These are phyloP conservation scores for Nesoenas mayeri DNA, from an alignment of 2,113 vertebrate genomes.

Conservation along the genomic window DNA sequence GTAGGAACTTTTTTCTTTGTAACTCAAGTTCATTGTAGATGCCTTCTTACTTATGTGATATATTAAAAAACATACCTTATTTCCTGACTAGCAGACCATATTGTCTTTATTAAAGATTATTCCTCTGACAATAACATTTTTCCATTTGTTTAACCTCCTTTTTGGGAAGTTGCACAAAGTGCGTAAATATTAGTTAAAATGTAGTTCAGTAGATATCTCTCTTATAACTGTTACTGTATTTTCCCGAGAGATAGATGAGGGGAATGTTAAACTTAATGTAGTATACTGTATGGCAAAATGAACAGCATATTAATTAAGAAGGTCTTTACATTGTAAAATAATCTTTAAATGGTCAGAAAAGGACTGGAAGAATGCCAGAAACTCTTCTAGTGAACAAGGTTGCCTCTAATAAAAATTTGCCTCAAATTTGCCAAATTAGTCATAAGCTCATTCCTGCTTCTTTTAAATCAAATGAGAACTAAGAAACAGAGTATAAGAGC, in stretches of 20 bases:
- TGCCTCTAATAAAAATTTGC: neutral
- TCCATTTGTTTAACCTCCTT: neutral
- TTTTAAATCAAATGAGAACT: conserved; percentile 16
- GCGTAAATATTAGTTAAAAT: neutral
- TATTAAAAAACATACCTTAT: neutral
- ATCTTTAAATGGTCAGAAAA: neutral
- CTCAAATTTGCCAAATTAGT: neutral
- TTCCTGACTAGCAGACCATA: conserved; percentile 8
- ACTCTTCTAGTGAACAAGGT: neutral
- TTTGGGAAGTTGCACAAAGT: conserved; percentile 6
- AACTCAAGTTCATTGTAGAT: neutral
- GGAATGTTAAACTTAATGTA: neutral
- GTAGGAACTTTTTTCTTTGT: neutral
- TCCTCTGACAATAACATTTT: conserved; percentile 1
- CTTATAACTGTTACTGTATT: neutral
- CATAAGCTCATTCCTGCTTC: neutral
- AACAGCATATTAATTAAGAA: neutral
- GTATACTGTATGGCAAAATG: neutral
- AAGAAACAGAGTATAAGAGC: neutral
- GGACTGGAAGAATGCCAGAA: neutral
- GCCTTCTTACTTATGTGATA: neutral
- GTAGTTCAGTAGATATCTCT: neutral
- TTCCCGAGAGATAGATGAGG: neutral
- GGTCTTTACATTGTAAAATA: neutral
- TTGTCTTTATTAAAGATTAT: conserved; percentile 25